phyloP scores from a whole-genome alignment of 1,140 invertebrate genomes.

The Hypsibius dujardini region DNA sequence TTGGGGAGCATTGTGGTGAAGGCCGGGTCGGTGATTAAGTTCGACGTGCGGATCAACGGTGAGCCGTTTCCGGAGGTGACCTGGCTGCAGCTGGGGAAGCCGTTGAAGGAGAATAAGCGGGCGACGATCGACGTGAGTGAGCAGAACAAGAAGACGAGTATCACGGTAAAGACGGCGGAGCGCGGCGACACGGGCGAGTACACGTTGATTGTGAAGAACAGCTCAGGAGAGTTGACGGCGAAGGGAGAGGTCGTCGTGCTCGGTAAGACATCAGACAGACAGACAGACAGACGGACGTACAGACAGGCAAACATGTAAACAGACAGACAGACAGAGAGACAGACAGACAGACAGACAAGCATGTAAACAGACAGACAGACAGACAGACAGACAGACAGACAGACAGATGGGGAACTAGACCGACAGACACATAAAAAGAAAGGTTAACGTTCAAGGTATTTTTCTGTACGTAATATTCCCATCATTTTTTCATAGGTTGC shows the following conservation, averaged over 20 bases:
- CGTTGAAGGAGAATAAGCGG: slow-evolving; percentile 44
- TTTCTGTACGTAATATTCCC: not conserved
- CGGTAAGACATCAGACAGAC: slow-evolving; percentile 41
- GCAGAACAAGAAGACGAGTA: slow-evolving; percentile 61
- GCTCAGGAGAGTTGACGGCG: slow-evolving; percentile 62
- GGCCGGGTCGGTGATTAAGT: slow-evolving; percentile 76
- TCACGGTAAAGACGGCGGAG: slow-evolving; percentile 66
- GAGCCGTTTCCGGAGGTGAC: slow-evolving; percentile 77
- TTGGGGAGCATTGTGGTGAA: slow-evolving; percentile 71
- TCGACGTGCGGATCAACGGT: slow-evolving; percentile 80
- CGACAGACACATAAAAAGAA: not conserved
- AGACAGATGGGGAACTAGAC: not conserved
- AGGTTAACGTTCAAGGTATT: not conserved
- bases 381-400: not conserved
- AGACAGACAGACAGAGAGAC: too few species aligned
- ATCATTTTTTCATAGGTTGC: not conserved
- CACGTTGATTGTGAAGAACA: slow-evolving; percentile 60
- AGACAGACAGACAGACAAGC: too few species aligned
- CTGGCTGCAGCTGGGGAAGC: slow-evolving; percentile 57
- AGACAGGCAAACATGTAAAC: too few species aligned
- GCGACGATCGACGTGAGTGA: slow-evolving; percentile 34
- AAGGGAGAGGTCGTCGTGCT: slow-evolving; percentile 68
- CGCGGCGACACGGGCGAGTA: slow-evolving; percentile 77
- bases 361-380: not conserved
- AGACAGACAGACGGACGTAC: too few species aligned